Base-by-base conservation (phyloP, 2,113 vertebrate genomes). In the Guaruba guarouba region DNA sequence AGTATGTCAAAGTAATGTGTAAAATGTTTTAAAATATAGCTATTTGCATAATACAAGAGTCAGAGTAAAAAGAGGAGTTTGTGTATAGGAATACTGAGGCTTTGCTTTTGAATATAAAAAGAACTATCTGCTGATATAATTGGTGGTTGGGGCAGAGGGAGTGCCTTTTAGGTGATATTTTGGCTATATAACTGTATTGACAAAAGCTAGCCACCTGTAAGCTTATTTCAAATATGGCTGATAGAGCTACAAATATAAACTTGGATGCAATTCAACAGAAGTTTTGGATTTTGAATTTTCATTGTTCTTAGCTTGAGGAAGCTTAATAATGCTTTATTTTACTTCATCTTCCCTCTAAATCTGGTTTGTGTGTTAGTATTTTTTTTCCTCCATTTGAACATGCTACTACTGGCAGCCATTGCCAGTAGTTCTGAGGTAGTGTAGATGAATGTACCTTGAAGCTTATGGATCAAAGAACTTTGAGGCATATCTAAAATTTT, bases 1-100 rank as follows among this genome's bases (percentile, higher is more conserved):
- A 98, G 99, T 99, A 98, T 97, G 99, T 92, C 13, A 81, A 74
- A 86, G 66, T 86, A 49, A 69, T 44, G 33, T n/a, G 29, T 52
- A 57, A 90, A 88, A 69, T 90, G 51, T 55, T 84, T 73, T 67
- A 78, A 82, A 93, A 81, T 84, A n/a, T 12, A 79, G 19, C 57
- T 79, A 61, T 13, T 71, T 84, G 39, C 35, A 43, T 81, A 85
- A 88, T 88, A 49, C 35, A 61, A 54, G 68, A 81, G 70, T 43
- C 54, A 75, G 16, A 48, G 68, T 69, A 57, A 84, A 57, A 62
- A 88, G 46, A 71, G n/a, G 39, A 71, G 18, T 33, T 64, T 76
- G 44, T 41, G 17, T 80, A 24, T 66, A 79, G 49, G 25, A 95
- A 74, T 86, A 64, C n/a, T 31, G 27, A 83, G 49, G 16, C 46